phyloP scores from a whole-genome alignment of 2,888 invertebrate species.

The Aporophyla lueneburgensis region DNA sequence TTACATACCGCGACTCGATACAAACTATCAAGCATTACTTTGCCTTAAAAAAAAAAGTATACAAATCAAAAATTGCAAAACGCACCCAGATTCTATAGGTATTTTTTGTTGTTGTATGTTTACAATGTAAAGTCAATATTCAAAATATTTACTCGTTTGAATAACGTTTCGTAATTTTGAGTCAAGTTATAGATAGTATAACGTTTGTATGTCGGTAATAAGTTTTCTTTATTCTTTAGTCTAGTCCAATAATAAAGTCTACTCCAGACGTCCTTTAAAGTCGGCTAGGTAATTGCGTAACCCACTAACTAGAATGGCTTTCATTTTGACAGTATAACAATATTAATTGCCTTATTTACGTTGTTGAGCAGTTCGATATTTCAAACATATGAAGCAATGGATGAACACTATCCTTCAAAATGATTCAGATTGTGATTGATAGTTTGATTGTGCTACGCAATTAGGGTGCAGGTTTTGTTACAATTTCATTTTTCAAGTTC shows the following conservation, averaged over 20 bases:
- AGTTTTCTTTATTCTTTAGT: conserved; percentile 32
- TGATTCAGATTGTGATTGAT: too few relatives aligned
- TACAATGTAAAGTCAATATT: conserved; percentile 45
- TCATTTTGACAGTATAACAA: too few relatives aligned
- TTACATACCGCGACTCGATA: conserved; percentile 76
- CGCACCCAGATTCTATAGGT: conserved; percentile 59
- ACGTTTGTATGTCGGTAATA: conserved; percentile 9
- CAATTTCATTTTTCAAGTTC: conserved; percentile 23
- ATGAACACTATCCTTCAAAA: too few relatives aligned
- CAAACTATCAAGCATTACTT: conserved; percentile 62
- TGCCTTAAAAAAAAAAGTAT: conserved; percentile 57
- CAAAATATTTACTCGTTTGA: conserved; percentile 35
- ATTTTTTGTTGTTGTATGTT: conserved; percentile 6
- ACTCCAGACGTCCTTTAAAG: conserved; percentile 35
- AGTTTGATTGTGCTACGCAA: too few relatives aligned
- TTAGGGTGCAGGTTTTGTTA: neutral
- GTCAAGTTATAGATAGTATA: conserved; percentile 44
- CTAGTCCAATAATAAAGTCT: conserved; percentile 23
- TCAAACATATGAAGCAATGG: too few relatives aligned
- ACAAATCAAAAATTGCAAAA: conserved; percentile 47
- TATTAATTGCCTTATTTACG: too few relatives aligned
- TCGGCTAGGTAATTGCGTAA: conserved; percentile 25
- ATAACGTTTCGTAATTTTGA: conserved; percentile 33
- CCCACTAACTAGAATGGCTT: too few relatives aligned
- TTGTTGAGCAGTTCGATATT: too few relatives aligned